Conservation (phyloP, 2,113 vertebrate species). For the Ophthalmotilapia sp. region DNA sequence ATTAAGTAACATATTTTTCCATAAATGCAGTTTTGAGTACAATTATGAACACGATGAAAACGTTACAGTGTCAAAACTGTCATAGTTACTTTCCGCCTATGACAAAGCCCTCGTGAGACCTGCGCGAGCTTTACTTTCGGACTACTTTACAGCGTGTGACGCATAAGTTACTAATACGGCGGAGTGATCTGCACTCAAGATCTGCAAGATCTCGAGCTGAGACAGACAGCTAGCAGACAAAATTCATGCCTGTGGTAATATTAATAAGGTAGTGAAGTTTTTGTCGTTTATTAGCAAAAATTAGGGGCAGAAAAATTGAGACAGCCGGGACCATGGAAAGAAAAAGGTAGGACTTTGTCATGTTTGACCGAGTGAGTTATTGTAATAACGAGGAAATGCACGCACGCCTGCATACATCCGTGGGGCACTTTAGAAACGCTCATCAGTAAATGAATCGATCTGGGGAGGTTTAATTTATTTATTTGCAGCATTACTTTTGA, state of each 20-base stretch:
- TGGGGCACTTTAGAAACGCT: neutral
- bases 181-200: conserved; percentile 52
- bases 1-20: neutral
- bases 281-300: neutral
- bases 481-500: neutral
- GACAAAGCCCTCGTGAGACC: neutral
- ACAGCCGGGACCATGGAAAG: conserved; percentile 78
- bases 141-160: conserved; percentile 39
- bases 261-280: neutral
- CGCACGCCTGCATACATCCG: neutral
- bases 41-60: neutral
- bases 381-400: conserved; percentile 62
- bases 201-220: conserved; percentile 23
- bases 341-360: conserved; percentile 80
- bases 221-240: conserved; percentile 27
- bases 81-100: neutral
- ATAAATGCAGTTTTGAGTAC: neutral
- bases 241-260: conserved; percentile 20
- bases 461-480: neutral
- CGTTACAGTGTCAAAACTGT: neutral
- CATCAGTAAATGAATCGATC: neutral
- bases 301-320: neutral
- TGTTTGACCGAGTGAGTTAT: conserved; percentile 62
- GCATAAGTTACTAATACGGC: conserved; percentile 14
- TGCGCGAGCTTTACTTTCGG: neutral